phyloP scores from a whole-genome alignment of 2,113 vertebrate species.

The Pachycephala philippinensis region DNA sequence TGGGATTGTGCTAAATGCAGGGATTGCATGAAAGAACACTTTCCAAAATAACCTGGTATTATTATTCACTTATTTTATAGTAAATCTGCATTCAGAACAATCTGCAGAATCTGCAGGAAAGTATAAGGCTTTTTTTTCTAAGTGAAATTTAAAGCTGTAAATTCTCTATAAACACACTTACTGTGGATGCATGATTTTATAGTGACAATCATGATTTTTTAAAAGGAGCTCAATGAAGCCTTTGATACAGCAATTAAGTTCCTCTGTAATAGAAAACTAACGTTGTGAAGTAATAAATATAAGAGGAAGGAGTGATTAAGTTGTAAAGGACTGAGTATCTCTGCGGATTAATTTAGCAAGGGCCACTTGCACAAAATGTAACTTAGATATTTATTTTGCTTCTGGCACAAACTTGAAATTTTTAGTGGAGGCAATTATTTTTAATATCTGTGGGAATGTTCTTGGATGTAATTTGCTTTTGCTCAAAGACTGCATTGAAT shows the following conservation, averaged over 20 bases:
- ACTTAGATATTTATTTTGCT: conserved; percentile 55
- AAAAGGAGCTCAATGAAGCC: conserved; percentile 72
- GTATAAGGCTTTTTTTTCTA: conserved; percentile 66
- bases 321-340: conserved; percentile 22
- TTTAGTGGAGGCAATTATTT: conserved; percentile 14
- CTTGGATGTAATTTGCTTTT: neutral
- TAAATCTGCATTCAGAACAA: conserved; percentile 80
- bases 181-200: conserved; percentile 69
- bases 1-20: conserved; percentile 93
- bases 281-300: conserved; percentile 28
- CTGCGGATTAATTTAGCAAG: conserved; percentile 31
- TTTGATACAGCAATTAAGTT: conserved; percentile 67
- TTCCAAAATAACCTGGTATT: conserved; percentile 83
- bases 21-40: conserved; percentile 81
- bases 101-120: conserved; percentile 55
- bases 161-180: conserved; percentile 68
- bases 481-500: neutral
- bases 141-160: conserved; percentile 76
- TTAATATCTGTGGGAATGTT: neutral
- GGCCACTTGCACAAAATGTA: neutral
- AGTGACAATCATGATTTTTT: conserved; percentile 68
- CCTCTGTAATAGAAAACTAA: conserved; percentile 51
- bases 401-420: conserved; percentile 33
- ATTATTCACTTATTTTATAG: conserved; percentile 85
- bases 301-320: conserved; percentile 43